These are phyloP conservation scores for Dicyrtomina minuta DNA, from an alignment of 2,888 invertebrate species.

Conservation along the genomic window DNA sequence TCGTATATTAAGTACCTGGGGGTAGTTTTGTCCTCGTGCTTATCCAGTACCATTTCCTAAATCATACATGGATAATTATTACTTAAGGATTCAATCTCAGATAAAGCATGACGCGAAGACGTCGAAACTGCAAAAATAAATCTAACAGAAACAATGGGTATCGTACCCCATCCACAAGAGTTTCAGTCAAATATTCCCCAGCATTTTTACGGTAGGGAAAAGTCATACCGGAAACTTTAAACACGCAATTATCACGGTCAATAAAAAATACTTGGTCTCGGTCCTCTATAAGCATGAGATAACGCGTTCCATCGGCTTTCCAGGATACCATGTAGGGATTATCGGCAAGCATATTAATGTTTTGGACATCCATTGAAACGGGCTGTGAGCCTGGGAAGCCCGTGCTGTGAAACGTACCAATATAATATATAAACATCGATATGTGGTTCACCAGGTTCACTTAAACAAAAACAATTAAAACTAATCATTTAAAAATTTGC, in stretches of 20 bases:
- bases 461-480: not conserved
- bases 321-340: constrained; percentile 95
- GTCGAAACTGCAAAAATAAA: not conserved
- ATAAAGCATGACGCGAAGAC: not conserved
- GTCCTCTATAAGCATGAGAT: constrained; percentile 73
- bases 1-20: constrained; percentile 95
- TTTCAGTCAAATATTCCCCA: constrained; percentile 71
- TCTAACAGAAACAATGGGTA: not conserved
- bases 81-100: not conserved
- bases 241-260: constrained; percentile 92
- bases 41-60: constrained; percentile 97
- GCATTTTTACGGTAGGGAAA: constrained; percentile 78
- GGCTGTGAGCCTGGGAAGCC: constrained; percentile 98
- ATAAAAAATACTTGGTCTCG: constrained; percentile 85
- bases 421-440: not conserved
- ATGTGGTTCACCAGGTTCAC: not conserved
- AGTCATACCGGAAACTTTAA: constrained; percentile 74
- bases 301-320: constrained; percentile 98
- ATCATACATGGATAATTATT: not conserved
- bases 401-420: constrained; percentile 55
- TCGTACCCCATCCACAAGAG: constrained; percentile 80
- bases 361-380: constrained; percentile 87
- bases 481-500: not conserved
- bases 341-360: constrained; percentile 71
- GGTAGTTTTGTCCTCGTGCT: constrained; percentile 69